Percentiles rank a stretch among this genome's conserved stretches.
Evolutionary conservation across 1,140 invertebrate species (phyloP).

Genomic region (Akabosia matsudoensis): DNA sequence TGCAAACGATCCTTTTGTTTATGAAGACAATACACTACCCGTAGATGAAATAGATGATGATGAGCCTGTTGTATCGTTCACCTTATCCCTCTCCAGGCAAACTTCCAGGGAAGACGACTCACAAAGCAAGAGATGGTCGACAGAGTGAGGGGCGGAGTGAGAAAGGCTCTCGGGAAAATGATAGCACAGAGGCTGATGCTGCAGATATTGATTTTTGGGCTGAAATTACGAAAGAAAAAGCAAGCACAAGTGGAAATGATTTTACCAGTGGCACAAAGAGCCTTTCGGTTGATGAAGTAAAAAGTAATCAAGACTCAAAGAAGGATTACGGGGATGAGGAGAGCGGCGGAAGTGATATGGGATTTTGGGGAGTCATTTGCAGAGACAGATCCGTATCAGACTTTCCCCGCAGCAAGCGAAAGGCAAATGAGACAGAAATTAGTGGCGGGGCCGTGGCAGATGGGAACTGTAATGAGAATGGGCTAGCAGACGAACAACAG

Average conservation of each 20-base stretch:
- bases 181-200: neutral
- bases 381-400: constrained; percentile 5
- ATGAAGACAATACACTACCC: neutral
- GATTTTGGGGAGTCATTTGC: constrained; percentile 29
- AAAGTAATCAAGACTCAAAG: constrained; percentile 16
- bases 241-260: neutral
- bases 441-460: neutral
- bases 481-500: neutral
- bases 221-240: constrained; percentile 27
- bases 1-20: neutral
- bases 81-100: constrained; percentile 35
- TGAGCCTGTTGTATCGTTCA: constrained; percentile 44
- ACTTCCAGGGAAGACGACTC: constrained; percentile 22
- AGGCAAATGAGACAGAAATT: neutral
- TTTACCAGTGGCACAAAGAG: neutral
- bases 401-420: neutral
- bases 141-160: neutral
- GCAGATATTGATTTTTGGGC: constrained; percentile 45
- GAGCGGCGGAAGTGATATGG: neutral
- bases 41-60: constrained; percentile 40
- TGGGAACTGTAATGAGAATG: neutral
- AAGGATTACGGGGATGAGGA: constrained; percentile 4
- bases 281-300: neutral
- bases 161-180: neutral
- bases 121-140: neutral